Evolutionary conservation across 2,797 vertebrate genomes (phyloP).

Genomic region (Catamblyrhynchus diadema): DNA sequence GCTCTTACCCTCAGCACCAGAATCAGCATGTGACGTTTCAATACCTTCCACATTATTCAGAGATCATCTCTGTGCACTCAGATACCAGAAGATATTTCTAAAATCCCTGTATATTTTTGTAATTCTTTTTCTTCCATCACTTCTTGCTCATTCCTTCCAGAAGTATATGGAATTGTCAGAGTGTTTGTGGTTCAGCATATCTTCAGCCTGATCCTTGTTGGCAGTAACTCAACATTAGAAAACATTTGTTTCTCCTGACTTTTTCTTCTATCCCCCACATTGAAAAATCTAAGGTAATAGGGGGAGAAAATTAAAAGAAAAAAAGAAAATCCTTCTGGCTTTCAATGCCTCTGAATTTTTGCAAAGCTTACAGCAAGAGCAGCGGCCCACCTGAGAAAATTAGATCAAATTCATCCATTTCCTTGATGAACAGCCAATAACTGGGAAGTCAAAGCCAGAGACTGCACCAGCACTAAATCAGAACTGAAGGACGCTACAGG

Average conservation of each 20-base stretch:
- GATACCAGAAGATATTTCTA: background rate
- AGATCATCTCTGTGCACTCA: background rate
- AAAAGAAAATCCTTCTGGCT: background rate
- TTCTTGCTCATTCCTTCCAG: background rate
- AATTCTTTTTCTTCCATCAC: background rate
- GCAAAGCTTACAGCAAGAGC: background rate
- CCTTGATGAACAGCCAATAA: constrained; percentile 61
- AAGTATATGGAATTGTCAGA: fast-evolving
- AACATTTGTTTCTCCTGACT: background rate
- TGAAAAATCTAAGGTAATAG: background rate
- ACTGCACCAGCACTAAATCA: constrained; percentile 63
- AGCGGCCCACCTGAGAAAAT: constrained; percentile 10
- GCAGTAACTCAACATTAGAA: background rate
- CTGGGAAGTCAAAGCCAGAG: constrained; percentile 40
- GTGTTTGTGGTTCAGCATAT: background rate
- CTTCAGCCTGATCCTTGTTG: background rate
- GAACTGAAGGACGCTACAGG: constrained; percentile 47
- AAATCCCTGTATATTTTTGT: background rate
- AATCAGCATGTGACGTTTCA: background rate
- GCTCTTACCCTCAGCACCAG: background rate
- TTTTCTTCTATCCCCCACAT: background rate
- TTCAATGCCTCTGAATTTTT: background rate
- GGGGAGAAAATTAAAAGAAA: background rate
- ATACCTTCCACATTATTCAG: background rate
- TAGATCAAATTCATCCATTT: constrained; percentile 42